phyloP scores from a whole-genome alignment of 1,140 invertebrate species.

The Dendroctonus ponderosae region DNA sequence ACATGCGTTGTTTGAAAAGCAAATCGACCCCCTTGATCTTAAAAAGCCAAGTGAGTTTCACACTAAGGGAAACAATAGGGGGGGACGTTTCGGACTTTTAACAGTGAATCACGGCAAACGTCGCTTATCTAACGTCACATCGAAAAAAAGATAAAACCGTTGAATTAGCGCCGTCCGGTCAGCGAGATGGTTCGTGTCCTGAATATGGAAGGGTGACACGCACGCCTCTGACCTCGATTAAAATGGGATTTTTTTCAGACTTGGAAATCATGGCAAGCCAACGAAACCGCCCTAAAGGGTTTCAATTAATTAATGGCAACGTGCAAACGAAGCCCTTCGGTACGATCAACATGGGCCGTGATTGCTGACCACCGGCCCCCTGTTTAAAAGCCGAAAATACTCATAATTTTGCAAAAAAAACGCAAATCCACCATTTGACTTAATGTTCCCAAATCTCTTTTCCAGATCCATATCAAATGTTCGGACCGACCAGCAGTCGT shows the following conservation, averaged over 20 bases:
- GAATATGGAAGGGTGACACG: background rate
- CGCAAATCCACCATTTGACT: slow-evolving; percentile 39
- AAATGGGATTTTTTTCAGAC: slow-evolving; percentile 16
- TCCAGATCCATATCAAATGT: slow-evolving; percentile 96
- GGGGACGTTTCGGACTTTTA: too few relatives aligned
- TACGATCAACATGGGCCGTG: background rate
- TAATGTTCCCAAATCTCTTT: slow-evolving; percentile 49
- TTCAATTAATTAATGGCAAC: background rate
- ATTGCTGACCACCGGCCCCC: background rate
- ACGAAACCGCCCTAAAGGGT: background rate
- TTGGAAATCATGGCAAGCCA: slow-evolving; percentile 28
- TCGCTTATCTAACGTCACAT: slow-evolving; percentile 7
- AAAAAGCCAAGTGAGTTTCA: too few relatives aligned
- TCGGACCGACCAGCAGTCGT: slow-evolving; percentile 89
- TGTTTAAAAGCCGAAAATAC: slow-evolving; percentile 3
- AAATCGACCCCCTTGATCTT: too few relatives aligned
- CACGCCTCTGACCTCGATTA: background rate
- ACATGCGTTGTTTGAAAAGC: too few relatives aligned
- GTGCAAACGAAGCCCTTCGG: background rate
- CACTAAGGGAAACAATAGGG: too few relatives aligned
- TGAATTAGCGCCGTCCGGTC: slow-evolving; percentile 4
- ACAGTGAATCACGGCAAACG: background rate
- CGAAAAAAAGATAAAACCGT: background rate
- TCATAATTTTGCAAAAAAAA: slow-evolving; percentile 20
- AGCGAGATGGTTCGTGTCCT: background rate